Evolutionary conservation across 2,797 vertebrate genomes (phyloP).

Genomic region (Vipera latastei): DNA sequence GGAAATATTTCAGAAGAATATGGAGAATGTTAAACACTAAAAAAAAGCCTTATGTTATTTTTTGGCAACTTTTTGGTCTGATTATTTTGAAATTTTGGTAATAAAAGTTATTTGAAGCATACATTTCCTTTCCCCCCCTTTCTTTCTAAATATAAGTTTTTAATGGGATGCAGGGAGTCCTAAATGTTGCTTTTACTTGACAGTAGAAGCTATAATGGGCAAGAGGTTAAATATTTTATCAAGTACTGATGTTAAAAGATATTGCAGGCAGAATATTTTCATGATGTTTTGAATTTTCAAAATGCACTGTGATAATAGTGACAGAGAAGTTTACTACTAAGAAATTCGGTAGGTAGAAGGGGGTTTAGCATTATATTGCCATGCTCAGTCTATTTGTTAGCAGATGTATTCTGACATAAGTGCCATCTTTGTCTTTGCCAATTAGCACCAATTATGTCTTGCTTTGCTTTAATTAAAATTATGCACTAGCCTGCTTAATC

Average conservation of each 20-base stretch:
- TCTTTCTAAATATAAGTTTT: neutral
- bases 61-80: slow-evolving; percentile 18
- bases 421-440: neutral
- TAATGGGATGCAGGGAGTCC: neutral
- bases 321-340: neutral
- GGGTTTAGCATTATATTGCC: neutral
- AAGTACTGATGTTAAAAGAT: too few species aligned
- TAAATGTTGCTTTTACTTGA: neutral
- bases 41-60: neutral
- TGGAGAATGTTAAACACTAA: neutral
- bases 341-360: neutral
- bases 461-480: neutral
- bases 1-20: slow-evolving; percentile 1
- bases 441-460: neutral
- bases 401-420: neutral
- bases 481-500: neutral
- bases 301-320: neutral
- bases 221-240: neutral
- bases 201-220: neutral
- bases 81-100: slow-evolving; percentile 33
- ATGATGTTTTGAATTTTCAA: neutral
- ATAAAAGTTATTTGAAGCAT: slow-evolving; percentile 29
- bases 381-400: neutral
- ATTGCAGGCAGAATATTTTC: neutral
- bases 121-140: neutral